phyloP scores from a whole-genome alignment of 2,113 vertebrate species.

The Campylorhamphus procurvoides region DNA sequence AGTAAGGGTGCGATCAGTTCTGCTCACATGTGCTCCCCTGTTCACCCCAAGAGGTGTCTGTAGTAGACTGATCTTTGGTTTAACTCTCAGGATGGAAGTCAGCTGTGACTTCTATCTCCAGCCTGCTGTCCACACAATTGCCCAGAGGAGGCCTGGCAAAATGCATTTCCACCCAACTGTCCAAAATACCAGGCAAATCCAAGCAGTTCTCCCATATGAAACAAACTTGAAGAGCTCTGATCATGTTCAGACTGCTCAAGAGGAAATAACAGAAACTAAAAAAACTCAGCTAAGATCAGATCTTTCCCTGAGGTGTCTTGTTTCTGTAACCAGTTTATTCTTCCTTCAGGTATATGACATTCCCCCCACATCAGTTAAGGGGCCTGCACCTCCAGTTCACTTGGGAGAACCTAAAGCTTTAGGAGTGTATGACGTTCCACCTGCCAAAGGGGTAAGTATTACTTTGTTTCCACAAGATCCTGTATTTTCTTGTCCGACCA shows the following conservation, averaged over 20 bases:
- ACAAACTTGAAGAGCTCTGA: not conserved
- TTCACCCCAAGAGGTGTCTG: not conserved
- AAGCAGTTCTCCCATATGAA: not conserved
- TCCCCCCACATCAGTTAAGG: slow-evolving; percentile 81
- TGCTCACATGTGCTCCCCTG: not conserved
- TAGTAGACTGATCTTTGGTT: not conserved
- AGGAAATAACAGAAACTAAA: not conserved
- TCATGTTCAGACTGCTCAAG: not conserved
- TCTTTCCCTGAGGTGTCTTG: not conserved
- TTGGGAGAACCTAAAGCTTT: slow-evolving; percentile 75
- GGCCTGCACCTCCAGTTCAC: slow-evolving; percentile 60
- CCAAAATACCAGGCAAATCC: not conserved
- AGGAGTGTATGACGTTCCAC: slow-evolving; percentile 89
- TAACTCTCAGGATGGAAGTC: not conserved
- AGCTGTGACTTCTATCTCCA: not conserved
- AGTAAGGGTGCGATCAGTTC: not conserved
- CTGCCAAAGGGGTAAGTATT: slow-evolving; percentile 80
- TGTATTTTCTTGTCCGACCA: not conserved
- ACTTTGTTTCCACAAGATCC: not conserved
- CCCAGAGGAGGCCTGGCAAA: not conserved
- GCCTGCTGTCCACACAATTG: not conserved
- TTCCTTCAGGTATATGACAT: slow-evolving; percentile 90
- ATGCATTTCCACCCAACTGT: not conserved
- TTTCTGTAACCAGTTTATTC: slow-evolving; percentile 4
- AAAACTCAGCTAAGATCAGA: not conserved